Evolutionary conservation across 2,113 vertebrate species (phyloP).

Genomic region (Eleginops maclovinus): DNA sequence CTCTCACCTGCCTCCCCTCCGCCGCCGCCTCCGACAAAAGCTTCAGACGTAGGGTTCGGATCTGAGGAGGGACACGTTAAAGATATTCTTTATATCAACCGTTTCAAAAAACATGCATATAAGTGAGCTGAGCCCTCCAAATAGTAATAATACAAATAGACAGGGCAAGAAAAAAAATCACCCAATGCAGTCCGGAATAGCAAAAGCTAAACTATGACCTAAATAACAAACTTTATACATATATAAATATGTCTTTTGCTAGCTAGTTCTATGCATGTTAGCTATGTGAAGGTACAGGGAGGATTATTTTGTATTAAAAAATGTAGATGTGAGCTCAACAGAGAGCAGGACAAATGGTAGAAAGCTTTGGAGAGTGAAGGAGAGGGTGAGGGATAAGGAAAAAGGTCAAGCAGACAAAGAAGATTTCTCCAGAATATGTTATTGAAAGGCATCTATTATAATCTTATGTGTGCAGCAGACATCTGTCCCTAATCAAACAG

Average conservation of each 20-base stretch:
- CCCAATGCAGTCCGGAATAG: not conserved
- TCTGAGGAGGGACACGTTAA: slow-evolving; percentile 72
- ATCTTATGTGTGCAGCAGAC: not conserved
- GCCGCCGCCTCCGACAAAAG: slow-evolving; percentile 90
- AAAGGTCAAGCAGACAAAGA: not conserved
- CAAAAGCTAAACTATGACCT: not conserved
- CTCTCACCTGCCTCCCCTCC: slow-evolving; percentile 86
- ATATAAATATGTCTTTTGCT: not conserved
- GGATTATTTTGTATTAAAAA: not conserved
- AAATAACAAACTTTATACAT: not conserved
- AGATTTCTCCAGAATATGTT: not conserved
- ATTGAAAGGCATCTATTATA: not conserved
- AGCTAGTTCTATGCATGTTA: not conserved
- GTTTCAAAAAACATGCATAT: not conserved
- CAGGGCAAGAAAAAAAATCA: too few species aligned
- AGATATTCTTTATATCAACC: not conserved
- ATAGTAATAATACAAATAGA: too few species aligned
- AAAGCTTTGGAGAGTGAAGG: not conserved
- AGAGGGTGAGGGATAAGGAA: not conserved
- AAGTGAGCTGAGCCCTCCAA: not conserved
- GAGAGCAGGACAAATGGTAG: not conserved
- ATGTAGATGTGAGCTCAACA: not conserved
- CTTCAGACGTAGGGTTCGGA: slow-evolving; percentile 90
- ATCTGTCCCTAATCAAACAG: not conserved
- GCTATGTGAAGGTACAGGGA: not conserved